These are phyloP conservation scores for Drosophila pseudotakahashii DNA, from an alignment of 2,888 invertebrate species.

Conservation along the genomic window DNA sequence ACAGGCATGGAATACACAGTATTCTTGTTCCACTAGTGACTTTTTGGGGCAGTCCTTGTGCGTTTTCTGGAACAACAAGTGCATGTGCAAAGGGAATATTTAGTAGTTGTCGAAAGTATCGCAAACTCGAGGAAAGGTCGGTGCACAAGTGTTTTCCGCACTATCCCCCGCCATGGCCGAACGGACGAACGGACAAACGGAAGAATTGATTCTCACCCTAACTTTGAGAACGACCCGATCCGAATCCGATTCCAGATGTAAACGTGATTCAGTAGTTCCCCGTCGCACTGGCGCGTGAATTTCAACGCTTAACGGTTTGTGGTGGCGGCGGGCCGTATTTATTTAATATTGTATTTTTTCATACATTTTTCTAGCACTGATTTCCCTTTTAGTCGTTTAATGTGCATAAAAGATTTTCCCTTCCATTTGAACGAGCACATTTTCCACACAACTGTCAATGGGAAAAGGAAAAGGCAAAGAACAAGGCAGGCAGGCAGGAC, in stretches of 20 bases:
- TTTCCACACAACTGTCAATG: constrained; percentile 80
- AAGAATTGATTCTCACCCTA: constrained; percentile 15
- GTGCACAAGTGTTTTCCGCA: not conserved
- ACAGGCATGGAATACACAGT: not conserved
- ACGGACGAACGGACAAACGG: not conserved
- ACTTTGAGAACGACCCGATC: constrained; percentile 9
- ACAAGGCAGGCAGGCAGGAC: constrained; percentile 28
- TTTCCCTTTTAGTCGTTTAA: constrained; percentile 79
- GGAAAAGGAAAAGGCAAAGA: constrained; percentile 30
- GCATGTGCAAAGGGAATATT: not conserved
- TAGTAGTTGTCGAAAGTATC: not conserved
- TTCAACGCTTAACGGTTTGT: constrained; percentile 75
- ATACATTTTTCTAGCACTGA: constrained; percentile 72
- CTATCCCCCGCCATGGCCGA: not conserved
- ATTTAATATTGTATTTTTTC: constrained; percentile 77
- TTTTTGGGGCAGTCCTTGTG: not conserved
- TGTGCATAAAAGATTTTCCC: constrained; percentile 80
- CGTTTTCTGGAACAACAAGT: constrained; percentile 14
- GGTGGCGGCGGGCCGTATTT: constrained; percentile 71
- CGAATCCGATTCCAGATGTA: constrained; percentile 14
- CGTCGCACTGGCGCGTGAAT: constrained; percentile 68
- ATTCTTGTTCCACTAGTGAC: not conserved
- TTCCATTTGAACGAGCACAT: constrained; percentile 77
- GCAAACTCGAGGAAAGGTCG: not conserved
- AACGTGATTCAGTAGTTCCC: constrained; percentile 41